These are phyloP conservation scores for Tragelaphus scriptus DNA, from an alignment of 2,113 vertebrate species.

Conservation along the genomic window DNA sequence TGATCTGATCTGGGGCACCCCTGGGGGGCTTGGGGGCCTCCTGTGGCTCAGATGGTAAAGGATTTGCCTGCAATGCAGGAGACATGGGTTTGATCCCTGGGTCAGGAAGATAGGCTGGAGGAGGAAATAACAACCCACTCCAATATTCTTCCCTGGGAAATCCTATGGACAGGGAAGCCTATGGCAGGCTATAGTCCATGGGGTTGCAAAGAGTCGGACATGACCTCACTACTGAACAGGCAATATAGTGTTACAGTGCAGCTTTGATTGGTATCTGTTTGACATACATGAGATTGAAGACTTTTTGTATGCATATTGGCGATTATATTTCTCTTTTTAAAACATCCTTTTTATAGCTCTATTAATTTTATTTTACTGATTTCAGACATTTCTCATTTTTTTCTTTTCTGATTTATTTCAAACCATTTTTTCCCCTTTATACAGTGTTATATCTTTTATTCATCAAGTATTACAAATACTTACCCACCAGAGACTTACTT, in stretches of 20 bases:
- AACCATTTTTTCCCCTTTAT: not conserved
- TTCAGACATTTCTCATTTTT: not conserved
- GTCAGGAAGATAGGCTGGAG: not conserved
- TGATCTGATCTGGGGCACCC: too few species aligned
- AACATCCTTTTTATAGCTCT: not conserved
- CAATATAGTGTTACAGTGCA: not conserved
- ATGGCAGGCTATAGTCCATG: not conserved
- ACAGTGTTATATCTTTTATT: not conserved
- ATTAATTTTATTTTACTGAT: not conserved
- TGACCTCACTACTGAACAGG: not conserved
- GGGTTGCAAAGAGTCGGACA: not conserved
- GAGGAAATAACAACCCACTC: not conserved
- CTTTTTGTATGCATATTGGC: not conserved
- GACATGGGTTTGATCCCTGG: not conserved
- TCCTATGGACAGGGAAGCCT: not conserved
- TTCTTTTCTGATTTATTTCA: not conserved
- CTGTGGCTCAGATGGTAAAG: not conserved
- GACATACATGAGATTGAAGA: not conserved
- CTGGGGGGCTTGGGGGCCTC: not conserved
- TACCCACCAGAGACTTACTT: not conserved
- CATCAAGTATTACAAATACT: not conserved
- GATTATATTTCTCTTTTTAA: not conserved
- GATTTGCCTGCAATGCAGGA: not conserved
- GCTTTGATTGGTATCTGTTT: not conserved
- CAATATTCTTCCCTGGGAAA: not conserved